phyloP scores from a whole-genome alignment of 2,888 invertebrate species.

The Acleris sparsana region DNA sequence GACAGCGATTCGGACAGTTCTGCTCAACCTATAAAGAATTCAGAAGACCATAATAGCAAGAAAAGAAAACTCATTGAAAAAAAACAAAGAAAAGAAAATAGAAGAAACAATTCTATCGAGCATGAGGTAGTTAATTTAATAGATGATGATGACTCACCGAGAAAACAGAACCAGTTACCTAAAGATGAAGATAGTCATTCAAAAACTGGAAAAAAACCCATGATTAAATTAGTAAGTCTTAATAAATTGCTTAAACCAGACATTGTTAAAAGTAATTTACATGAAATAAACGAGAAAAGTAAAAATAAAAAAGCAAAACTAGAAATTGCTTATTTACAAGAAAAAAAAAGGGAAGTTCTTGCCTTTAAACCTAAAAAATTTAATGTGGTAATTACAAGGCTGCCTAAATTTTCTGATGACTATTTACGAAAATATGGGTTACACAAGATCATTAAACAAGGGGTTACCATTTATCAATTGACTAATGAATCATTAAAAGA shows the following conservation, averaged over 20 bases:
- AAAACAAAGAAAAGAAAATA: constrained; percentile 26
- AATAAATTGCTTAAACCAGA: constrained; percentile 67
- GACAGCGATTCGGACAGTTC: constrained; percentile 51
- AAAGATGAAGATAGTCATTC: constrained; percentile 17
- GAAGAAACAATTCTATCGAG: constrained; percentile 22
- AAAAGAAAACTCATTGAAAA: constrained; percentile 16
- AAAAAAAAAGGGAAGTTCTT: constrained; percentile 55
- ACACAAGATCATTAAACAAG: constrained; percentile 54
- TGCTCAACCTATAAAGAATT: constrained; percentile 28
- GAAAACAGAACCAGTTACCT: constrained; percentile 3
- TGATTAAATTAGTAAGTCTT: constrained; percentile 73
- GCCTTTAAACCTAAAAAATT: constrained; percentile 63
- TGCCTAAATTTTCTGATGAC: constrained; percentile 54
- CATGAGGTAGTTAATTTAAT: constrained; percentile 31
- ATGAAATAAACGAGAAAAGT: constrained; percentile 7
- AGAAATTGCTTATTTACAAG: constrained; percentile 39
- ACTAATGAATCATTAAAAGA: constrained; percentile 18
- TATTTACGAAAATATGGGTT: constrained; percentile 57
- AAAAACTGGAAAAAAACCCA: constrained; percentile 46
- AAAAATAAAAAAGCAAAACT: constrained; percentile 30
- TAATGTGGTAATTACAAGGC: constrained; percentile 52
- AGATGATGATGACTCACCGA: constrained; percentile 20
- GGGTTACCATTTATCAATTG: constrained; percentile 52
- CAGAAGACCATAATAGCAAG: constrained; percentile 22
- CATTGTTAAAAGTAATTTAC: constrained; percentile 40